Evolutionary conservation across 2,113 vertebrate species (phyloP).

Genomic region (Catharus fuscescens): DNA sequence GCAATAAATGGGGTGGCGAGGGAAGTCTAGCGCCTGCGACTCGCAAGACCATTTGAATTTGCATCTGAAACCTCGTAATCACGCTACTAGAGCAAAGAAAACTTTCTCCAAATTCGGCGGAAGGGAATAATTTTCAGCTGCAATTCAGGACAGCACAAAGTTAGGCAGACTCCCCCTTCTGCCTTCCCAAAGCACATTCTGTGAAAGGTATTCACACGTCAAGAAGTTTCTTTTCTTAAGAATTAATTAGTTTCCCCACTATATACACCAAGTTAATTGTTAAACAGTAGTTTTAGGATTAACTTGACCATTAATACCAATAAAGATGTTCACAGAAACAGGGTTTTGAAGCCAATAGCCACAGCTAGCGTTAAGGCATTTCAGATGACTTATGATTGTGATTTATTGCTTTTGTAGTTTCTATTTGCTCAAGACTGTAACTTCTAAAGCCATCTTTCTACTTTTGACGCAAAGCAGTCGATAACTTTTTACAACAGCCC

Average conservation of each 20-base stretch:
- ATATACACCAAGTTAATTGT: conserved; percentile 68
- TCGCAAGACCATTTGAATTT: neutral
- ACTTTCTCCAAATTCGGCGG: neutral
- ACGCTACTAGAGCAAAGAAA: neutral
- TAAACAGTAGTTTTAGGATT: conserved; percentile 76
- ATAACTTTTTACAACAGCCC: conserved; percentile 59
- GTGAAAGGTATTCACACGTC: conserved; percentile 40
- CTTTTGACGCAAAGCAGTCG: conserved; percentile 58
- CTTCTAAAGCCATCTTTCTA: conserved; percentile 70
- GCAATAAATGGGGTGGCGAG: neutral
- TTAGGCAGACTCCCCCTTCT: neutral
- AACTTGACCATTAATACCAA: conserved; percentile 69
- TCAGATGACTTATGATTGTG: conserved; percentile 79
- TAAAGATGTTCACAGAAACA: conserved; percentile 57
- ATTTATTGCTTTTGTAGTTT: conserved; percentile 83
- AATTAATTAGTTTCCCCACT: conserved; percentile 41
- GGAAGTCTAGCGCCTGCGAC: neutral
- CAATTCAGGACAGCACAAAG: neutral
- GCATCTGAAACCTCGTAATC: neutral
- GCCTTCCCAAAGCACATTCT: neutral
- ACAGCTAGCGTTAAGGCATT: conserved; percentile 66
- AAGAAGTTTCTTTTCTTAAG: conserved; percentile 64
- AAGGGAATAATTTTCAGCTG: conserved; percentile 33
- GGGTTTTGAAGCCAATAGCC: conserved; percentile 44
- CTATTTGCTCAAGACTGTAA: conserved; percentile 62